Evolutionary conservation across 2,113 vertebrate genomes (phyloP), one percentile per base, ranked within the genome.

Genomic region (Lagopus leucura): DNA sequence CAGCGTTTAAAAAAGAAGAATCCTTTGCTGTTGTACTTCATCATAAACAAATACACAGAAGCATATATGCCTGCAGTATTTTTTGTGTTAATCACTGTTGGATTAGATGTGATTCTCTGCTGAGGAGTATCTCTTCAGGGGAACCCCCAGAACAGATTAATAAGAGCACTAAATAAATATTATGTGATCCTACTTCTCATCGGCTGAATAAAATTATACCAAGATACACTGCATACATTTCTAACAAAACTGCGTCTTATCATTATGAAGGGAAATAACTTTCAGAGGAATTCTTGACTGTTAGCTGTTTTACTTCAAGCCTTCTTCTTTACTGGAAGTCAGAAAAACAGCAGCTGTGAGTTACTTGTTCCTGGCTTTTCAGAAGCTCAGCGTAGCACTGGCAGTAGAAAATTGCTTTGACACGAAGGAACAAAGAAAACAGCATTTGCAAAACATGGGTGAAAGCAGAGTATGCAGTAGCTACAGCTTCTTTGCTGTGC

Each of bases 241-340:
- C 48, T 81, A 85, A 75, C 17, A 85, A 69, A 79, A 84, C 71
- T 24, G 82, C 25, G 6, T 67, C 75, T 86, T 75, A 28, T 82
- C 58, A 61, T 76, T 60, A 85, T 75, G 72, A 69, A 61, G 17
- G 80, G 43, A 80, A 92, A 48, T 25, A 82, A 67, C 18, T 50
- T 84, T 24, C 21, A 63, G 61, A 78, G 12, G 64, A 1, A 2
- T 65, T 82, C 25, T 74, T 0, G 0, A 30, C 36, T 74, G 4
- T 86, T 81, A 82, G 61, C 27, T 79, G 19, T 20, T 40, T 89
- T 85, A 57, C 55, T 89, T 90, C 65, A 72, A 21, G 47, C 25
- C 34, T 65, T 82, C 3, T 3, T 82, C 32, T 43, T 28, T 50
- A 61, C 20, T 78, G 70, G 78, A 48, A 85, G 16, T 45, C 58